Conservation (phyloP, 2,797 vertebrate genomes). For the Acrocephalus scirpaceus region DNA sequence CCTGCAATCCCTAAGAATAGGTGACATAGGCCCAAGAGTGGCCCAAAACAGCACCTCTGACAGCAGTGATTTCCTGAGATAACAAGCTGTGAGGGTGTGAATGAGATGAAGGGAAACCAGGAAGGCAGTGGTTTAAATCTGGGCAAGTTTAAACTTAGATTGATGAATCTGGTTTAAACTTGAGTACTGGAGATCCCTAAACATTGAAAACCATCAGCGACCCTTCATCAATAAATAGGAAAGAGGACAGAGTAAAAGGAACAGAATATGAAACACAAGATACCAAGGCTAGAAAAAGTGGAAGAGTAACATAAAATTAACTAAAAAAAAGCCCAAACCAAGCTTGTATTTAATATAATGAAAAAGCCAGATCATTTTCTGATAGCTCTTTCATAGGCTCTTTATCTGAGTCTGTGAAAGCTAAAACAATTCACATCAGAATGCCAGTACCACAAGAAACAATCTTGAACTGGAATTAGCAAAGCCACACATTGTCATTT, state of each 20-base stretch:
- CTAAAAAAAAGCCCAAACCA: neutral
- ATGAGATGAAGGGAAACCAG: neutral
- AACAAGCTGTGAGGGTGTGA: neutral
- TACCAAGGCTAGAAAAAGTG: neutral
- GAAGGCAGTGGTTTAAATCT: fast-evolving
- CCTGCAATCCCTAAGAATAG: neutral
- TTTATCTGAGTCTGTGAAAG: neutral
- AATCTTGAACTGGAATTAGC: neutral
- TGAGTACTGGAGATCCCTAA: neutral
- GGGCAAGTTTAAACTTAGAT: too few relatives aligned
- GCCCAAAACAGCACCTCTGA: neutral
- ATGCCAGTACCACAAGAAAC: neutral
- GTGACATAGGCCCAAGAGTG: neutral
- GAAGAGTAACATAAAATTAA: neutral
- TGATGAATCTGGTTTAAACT: too few relatives aligned
- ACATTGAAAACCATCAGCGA: neutral
- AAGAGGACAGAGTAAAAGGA: neutral
- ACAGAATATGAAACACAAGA: neutral
- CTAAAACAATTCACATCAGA: neutral
- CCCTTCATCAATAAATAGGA: neutral
- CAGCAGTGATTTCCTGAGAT: neutral
- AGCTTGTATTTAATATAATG: neutral
- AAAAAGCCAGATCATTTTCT: fast-evolving
- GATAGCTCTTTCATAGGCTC: neutral
- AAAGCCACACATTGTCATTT: neutral